These are phyloP conservation scores for Ageneiosus marmoratus DNA, from an alignment of 2,113 vertebrate species.

Conservation along the genomic window DNA sequence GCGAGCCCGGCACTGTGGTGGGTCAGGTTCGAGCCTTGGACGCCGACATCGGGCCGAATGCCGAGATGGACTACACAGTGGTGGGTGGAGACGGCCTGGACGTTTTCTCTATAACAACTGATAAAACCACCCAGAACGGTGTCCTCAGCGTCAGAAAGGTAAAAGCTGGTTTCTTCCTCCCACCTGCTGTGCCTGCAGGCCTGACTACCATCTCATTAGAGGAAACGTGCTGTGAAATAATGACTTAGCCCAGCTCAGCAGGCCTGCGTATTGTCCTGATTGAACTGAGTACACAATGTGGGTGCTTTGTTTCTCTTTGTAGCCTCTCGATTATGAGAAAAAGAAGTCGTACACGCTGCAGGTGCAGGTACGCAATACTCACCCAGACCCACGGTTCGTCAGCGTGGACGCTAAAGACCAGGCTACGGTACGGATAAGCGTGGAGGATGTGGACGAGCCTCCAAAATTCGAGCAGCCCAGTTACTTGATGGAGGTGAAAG, in stretches of 20 bases:
- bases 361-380: conserved; percentile 87
- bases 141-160: conserved; percentile 90
- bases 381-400: conserved; percentile 80
- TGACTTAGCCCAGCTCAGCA: conserved; percentile 5
- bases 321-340: conserved; percentile 91
- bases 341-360: conserved; percentile 85
- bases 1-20: conserved; percentile 69
- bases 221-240: conserved; percentile 34
- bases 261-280: background rate
- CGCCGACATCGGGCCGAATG: conserved; percentile 84
- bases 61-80: conserved; percentile 86
- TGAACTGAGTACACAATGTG: conserved; percentile 1
- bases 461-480: conserved; percentile 84
- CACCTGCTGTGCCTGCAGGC: background rate
- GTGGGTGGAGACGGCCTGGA: conserved; percentile 86
- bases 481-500: conserved; percentile 88
- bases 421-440: conserved; percentile 80
- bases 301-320: conserved; percentile 23
- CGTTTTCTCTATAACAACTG: conserved; percentile 84
- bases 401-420: conserved; percentile 80
- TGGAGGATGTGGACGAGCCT: conserved; percentile 92
- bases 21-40: conserved; percentile 87
- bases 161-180: background rate
- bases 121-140: conserved; percentile 88
- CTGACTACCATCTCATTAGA: conserved; percentile 26